Evolutionary conservation across 2,797 vertebrate species (phyloP), one percentile per base, ranked within the genome.

Genomic region (Bovichtus diacanthus): DNA sequence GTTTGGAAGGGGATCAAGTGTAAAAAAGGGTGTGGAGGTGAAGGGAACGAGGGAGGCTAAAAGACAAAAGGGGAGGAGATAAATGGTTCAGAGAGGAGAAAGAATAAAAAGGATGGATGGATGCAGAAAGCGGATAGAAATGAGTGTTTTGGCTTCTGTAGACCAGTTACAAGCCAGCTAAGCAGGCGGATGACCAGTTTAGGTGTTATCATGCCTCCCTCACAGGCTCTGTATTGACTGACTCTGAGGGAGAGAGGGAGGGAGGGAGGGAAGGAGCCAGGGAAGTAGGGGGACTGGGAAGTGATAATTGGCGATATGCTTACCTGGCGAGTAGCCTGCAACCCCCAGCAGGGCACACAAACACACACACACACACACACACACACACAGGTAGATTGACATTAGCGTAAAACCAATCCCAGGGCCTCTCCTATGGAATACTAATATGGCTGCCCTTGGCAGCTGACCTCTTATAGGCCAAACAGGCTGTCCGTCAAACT

Each of bases 231-330:
- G 69, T 80, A 90, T 85, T 85, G 85, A 86, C 79, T 41, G 31
- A 77, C 44, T 73, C 73, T 66, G 54, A 76, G 77, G 66, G 70
- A 18, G 62, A 25, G 49, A 18, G 27, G 36, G 61, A 54, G 62
- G 54, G 68, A 58, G 67, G 50, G 53, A 54, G 62, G 54, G 68
- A 58, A 67, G 50, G 53, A 59, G 66, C 15, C 38, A 47, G 72
- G 60, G 63, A 60, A 59, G 50, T 4, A 53, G 83, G 80, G 82
- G 75, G 80, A 85, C 85, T 87, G 92, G 86, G 84, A 93, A 84
- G 94, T 95, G 95, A 93, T 96, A 95, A 96, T 95, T 95, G 94
- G 91, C 82, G 90, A 91, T 93, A 92, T 92, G 90, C 93, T 94
- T 93, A 94, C 91, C 89, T 94, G 91, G 93, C 93, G 60, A 84